These are phyloP conservation scores for Alcis repandata DNA, from an alignment of 2,888 invertebrate genomes.

Conservation along the genomic window DNA sequence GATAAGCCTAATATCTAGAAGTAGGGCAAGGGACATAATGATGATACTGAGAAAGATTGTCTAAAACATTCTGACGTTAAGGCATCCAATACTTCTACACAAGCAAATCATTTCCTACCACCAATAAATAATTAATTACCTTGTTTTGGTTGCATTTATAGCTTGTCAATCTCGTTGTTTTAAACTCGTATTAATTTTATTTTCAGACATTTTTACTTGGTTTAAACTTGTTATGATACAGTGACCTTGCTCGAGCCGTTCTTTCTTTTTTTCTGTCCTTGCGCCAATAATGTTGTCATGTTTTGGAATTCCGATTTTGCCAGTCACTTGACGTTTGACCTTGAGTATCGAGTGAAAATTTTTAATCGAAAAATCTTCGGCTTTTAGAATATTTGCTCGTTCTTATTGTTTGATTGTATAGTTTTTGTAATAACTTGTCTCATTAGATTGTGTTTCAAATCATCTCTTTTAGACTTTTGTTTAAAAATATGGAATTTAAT, in stretches of 20 bases:
- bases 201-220: neutral
- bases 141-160: too few relatives aligned
- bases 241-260: constrained; percentile 2
- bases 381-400: neutral
- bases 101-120: too few relatives aligned
- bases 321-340: neutral
- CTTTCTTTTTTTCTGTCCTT: constrained; percentile 14
- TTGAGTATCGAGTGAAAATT: neutral
- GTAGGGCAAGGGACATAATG: too few relatives aligned
- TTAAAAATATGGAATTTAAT: too few relatives aligned
- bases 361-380: neutral
- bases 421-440: too few relatives aligned
- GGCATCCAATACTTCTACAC: too few relatives aligned
- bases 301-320: constrained; percentile 5
- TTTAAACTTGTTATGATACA: constrained; percentile 12
- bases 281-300: constrained; percentile 4
- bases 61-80: too few relatives aligned
- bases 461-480: too few relatives aligned
- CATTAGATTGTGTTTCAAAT: too few relatives aligned
- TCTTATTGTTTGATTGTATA: neutral
- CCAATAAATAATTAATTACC: too few relatives aligned
- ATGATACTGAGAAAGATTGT: too few relatives aligned
- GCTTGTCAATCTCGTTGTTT: neutral
- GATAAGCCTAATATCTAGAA: too few relatives aligned
- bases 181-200: neutral